Conservation (phyloP, 2,888 invertebrate genomes). For the Capitulum mitella region DNA sequence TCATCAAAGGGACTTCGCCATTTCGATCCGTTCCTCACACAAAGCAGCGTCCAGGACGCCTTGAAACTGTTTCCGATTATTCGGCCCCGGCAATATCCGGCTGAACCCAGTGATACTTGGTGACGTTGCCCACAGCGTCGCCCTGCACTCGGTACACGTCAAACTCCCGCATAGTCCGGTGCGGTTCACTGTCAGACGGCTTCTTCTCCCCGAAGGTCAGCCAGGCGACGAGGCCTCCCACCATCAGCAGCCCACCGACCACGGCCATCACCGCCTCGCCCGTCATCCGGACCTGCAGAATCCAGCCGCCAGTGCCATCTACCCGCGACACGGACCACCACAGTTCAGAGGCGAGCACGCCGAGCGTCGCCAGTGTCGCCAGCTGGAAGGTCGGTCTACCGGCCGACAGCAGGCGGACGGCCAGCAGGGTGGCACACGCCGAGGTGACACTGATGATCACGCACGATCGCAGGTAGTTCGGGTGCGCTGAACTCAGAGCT, state of each 20-base stretch:
- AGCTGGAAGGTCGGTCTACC: not conserved
- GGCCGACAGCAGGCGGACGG: not conserved
- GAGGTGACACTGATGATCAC: not conserved
- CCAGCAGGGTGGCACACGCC: not conserved
- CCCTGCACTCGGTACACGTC: not conserved
- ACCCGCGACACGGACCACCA: constrained; percentile 13
- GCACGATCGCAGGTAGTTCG: not conserved
- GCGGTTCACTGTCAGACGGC: not conserved
- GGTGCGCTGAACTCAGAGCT: not conserved
- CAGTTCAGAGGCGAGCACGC: constrained; percentile 4
- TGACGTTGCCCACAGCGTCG: not conserved
- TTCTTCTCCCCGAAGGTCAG: constrained; percentile 5
- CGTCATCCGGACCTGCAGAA: not conserved
- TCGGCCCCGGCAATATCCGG: not conserved
- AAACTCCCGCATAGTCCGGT: not conserved
- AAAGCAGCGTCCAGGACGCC: too few relatives aligned
- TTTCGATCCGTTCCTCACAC: too few relatives aligned
- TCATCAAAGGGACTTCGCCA: too few relatives aligned
- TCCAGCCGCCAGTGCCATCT: constrained; percentile 9
- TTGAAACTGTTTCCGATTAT: too few relatives aligned
- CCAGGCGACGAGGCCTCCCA: not conserved
- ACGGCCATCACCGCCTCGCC: constrained; percentile 14
- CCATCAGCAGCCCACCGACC: constrained; percentile 3
- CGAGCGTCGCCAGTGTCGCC: not conserved
- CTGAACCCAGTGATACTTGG: not conserved